Evolutionary conservation across 2,113 vertebrate species (phyloP), one percentile per base, ranked within the genome.

Genomic region (Aepyceros melampus): DNA sequence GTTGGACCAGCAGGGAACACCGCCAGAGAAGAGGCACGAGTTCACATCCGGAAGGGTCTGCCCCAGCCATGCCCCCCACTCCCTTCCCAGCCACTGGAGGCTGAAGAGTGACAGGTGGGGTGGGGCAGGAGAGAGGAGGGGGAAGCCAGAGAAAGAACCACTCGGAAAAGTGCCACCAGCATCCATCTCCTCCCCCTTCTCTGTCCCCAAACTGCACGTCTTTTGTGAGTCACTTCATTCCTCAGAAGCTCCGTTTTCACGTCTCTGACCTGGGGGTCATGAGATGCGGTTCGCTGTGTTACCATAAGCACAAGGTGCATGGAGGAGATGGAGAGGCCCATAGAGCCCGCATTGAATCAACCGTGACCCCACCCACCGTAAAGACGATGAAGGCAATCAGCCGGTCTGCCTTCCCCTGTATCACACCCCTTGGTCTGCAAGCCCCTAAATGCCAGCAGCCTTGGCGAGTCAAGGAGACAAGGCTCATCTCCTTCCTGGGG

Each of bases 241-340:
- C 21, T 8, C 86, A 36, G 67, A 12, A 64, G 11, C 67, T 10
- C 33, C 7, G 0, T 16, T 19, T 58, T 31, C 36, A 2, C 43
- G 10, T 31, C 79, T 21, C 5, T 19, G 17, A 47, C 6, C 15
- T 12, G 25, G 43, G 64, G 71, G 49, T 10, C 4, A 25, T 5
- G 3, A 17, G 4, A 43, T 1, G 12, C 0, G 2, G 13, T 33
- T 53, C 23, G 4, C 4, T 8, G 33, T 1, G 58, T 23, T 74
- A 47, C 31, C 40, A 3, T 7, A 21, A 19, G 9, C n/a, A 67
- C 5, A 2, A 2, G 1, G 7, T 5, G 3, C 5, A 0, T 49
- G 13, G 64, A 55, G 40, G 40, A 2, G 36, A 53, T 23, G 19
- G 19, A 82, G 31, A 82, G 3, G 25, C 45, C 76, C 8, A 1